Conservation (phyloP, 1,140 invertebrate species). For the Caerostris darwini region DNA sequence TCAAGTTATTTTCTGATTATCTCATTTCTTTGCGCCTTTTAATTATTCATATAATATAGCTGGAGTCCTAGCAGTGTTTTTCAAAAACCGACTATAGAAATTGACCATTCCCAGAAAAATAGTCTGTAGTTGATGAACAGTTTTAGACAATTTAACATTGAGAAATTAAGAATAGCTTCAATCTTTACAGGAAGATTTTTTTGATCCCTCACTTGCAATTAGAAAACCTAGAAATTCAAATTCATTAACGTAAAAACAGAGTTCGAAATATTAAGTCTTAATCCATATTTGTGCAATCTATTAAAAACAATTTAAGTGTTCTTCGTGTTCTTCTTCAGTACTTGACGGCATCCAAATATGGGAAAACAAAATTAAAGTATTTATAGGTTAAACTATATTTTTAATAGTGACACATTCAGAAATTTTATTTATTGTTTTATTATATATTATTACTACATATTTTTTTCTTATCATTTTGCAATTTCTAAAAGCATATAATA, state of each 20-base stretch:
- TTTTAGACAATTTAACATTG: slow-evolving; percentile 79
- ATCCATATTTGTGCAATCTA: not conserved
- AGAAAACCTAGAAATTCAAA: not conserved
- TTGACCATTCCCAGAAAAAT: slow-evolving; percentile 81
- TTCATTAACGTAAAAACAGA: not conserved
- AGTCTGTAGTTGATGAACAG: slow-evolving; percentile 79
- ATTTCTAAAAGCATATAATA: too few relatives aligned
- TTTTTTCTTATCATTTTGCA: not conserved
- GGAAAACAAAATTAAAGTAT: not conserved
- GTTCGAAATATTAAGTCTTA: slow-evolving; percentile 5
- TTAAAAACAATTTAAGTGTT: not conserved
- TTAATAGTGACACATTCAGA: too few relatives aligned
- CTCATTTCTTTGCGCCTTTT: not conserved
- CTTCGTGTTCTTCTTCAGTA: not conserved
- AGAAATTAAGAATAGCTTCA: not conserved
- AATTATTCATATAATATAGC: slow-evolving; percentile 18
- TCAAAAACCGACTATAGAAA: slow-evolving; percentile 79
- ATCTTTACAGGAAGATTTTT: not conserved
- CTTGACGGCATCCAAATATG: not conserved
- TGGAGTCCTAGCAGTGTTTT: slow-evolving; percentile 1
- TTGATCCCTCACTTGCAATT: not conserved
- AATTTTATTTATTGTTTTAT: too few relatives aligned
- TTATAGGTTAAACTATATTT: too few relatives aligned
- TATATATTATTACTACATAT: too few relatives aligned
- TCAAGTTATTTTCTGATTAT: slow-evolving; percentile 73